Base-by-base conservation (phyloP, 2,113 vertebrate genomes). In the Andinoacara biseriatus region DNA sequence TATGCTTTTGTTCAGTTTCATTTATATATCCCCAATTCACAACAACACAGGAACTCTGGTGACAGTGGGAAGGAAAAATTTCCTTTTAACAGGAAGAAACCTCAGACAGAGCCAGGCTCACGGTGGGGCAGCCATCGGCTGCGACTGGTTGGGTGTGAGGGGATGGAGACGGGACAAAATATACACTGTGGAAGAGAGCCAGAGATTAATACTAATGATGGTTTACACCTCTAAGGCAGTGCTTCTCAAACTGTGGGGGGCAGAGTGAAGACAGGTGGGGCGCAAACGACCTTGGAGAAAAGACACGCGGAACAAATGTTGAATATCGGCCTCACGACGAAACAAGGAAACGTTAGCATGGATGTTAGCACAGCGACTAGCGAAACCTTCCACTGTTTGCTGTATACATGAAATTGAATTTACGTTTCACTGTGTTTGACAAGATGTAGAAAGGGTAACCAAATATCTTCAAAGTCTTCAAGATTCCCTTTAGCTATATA, bases 181-280 rank as follows among this genome's bases (percentile, higher is more conserved):
- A 38, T 8, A 38, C 2, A 10, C 35, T 10, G 9, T 38, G 35
- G 35, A 35, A 15, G 61, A 63, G 61, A 63, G 35, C 11, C 0
- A 63, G 8, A 38, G 35, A 0, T 63, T n/a, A 2, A 13, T 63
- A 17, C 2, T 65, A 65, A 65, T 43, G 35, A 43, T 43, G 35
- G n/a, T 65, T 43, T 43, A n/a, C 10, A 40, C 3, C 10, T 40
- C 10, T 40, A 4, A 40, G 3, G 14, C n/a, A 65, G 35, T 24
- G n/a, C 2, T 46, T 5, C 4, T 15, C 15, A 15, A 40, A 63
- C 35, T 0, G 7, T 24, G 33, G 61, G 31, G 31, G 1, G 31
- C 31, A 63, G 33, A 38, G 60, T n/a, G 60, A 38, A 22, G 0
- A 63, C 13, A 6, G 8, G 33, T 5, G 2, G 61, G 38, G 33